A percentile compares a stretch with the other conserved stretches of the same genome.
These are phyloP conservation scores for honey bee (Apis mellifera) DNA, from an alignment of 1,140 invertebrate species.

Conservation along the genomic window DNA sequence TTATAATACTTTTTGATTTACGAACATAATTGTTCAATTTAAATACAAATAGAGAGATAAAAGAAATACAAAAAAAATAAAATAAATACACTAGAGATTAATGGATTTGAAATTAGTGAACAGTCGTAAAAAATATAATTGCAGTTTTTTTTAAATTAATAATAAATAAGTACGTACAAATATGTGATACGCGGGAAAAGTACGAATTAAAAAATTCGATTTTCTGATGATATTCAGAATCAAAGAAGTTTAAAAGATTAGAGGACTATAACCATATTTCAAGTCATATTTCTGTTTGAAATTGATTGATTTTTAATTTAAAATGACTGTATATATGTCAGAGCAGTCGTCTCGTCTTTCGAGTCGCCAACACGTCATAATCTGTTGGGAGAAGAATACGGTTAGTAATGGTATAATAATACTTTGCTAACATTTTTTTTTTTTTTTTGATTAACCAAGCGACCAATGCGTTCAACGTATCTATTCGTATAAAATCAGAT, in stretches of 20 bases:
- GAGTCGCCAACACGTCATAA: constrained; percentile 75
- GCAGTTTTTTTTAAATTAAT: constrained; percentile 43
- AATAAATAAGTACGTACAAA: constrained; percentile 62
- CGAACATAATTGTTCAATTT: background rate
- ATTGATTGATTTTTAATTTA: constrained; percentile 56
- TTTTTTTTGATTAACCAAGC: constrained; percentile 57
- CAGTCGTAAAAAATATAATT: constrained; percentile 26
- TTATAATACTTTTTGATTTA: background rate
- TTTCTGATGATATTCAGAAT: constrained; percentile 19
- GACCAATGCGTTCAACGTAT: background rate
- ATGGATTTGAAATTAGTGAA: constrained; percentile 37
- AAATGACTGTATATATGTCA: constrained; percentile 60
- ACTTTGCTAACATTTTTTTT: constrained; percentile 15
- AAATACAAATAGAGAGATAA: background rate
- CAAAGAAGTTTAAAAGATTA: constrained; percentile 16
- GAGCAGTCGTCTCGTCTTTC: constrained; percentile 65
- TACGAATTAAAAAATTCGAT: constrained; percentile 9
- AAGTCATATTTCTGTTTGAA: constrained; percentile 38
- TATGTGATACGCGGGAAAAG: constrained; percentile 10
- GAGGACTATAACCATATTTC: background rate
- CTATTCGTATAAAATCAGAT: background rate
- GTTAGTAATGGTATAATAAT: constrained; percentile 60
- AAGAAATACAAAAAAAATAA: constrained; percentile 20
- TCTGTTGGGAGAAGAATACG: constrained; percentile 76
- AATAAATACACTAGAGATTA: constrained; percentile 19